Evolutionary conservation across 1,140 invertebrate species (phyloP), one percentile per base, ranked within the genome.

Genomic region (Nylanderia fulva): DNA sequence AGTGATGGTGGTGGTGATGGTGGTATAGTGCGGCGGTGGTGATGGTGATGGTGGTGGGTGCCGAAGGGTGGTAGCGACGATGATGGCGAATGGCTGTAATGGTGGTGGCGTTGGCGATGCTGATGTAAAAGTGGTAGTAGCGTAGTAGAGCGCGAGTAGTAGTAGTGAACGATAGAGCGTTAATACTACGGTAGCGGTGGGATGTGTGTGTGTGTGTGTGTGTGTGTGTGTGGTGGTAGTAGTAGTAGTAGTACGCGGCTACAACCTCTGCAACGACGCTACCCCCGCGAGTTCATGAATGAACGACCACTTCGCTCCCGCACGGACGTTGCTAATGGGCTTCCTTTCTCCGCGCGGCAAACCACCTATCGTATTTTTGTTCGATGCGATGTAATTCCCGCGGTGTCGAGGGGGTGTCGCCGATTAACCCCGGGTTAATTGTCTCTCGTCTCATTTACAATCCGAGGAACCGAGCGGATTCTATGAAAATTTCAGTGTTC

Each of bases 271-370:
- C 71, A 63, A 75, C 76, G 72, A 86, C 84, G 79, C 77, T 83
- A 89, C 88, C 80, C 86, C 24, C 18, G 33, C 76, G 90, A 91
- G 89, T 92, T 93, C 88, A 92, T 93, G 92, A 93, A 93, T 93
- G 92, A 93, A 93, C 92, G 91, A 91, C 87, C 90, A 90, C 86
- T 91, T 90, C 86, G 85, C 89, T 92, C 86, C 87, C 91, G 88
- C 88, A 85, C 89, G 85, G 82, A 80, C 48, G 21, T 9, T 90
- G 88, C 91, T 93, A 92, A 92, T 92, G 87, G 90, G 85, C 87
- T 91, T 89, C 86, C 88, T 91, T 91, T 91, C 90, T 89, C 2
- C 84, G 74, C 83, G 76, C 76, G 56, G 24, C 64, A 74, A 85
- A 87, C 83, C 75, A 48, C 79, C 72, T 85, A 86, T 48, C 69